A percentile compares a stretch with the other conserved stretches of the same genome.
Conservation (phyloP, 1,140 invertebrate genomes). For the Pogonus chalceus region DNA sequence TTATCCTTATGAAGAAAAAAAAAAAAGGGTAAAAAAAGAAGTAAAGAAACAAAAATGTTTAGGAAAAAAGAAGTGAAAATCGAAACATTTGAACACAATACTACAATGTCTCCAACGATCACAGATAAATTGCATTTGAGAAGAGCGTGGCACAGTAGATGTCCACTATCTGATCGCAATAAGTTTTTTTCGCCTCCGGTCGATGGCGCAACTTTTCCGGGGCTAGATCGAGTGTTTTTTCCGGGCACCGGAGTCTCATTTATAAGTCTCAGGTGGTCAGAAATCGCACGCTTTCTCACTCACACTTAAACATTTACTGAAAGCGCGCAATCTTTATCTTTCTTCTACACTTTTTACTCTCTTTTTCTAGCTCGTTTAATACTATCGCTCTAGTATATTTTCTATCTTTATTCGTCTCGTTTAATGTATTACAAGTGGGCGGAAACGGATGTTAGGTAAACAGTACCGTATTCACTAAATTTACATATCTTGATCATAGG, state of each 20-base stretch:
- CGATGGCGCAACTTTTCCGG: background rate
- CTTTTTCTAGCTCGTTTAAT: too few species aligned
- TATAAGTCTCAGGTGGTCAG: background rate
- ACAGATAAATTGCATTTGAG: background rate
- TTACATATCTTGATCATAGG: too few species aligned
- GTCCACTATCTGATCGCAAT: background rate
- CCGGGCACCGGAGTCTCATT: background rate
- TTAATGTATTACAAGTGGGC: too few species aligned
- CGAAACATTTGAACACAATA: background rate
- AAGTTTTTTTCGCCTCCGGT: background rate
- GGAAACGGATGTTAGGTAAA: too few species aligned
- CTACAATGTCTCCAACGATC: background rate
- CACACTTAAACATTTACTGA: too few species aligned
- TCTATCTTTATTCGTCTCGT: too few species aligned
- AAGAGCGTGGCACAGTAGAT: background rate
- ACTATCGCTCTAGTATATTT: too few species aligned
- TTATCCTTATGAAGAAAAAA: background rate
- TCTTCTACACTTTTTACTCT: too few species aligned
- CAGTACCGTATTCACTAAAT: too few species aligned
- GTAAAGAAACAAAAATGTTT: too few species aligned
- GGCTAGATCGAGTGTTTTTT: background rate
- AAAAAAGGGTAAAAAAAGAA: background rate
- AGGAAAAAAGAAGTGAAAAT: background rate
- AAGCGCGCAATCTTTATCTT: too few species aligned
- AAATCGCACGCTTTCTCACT: background rate